Percentiles rank a stretch among this genome's conserved stretches.
These are phyloP conservation scores for Stegostoma tigrinum DNA, from an alignment of 2,113 vertebrate species.

Conservation along the genomic window DNA sequence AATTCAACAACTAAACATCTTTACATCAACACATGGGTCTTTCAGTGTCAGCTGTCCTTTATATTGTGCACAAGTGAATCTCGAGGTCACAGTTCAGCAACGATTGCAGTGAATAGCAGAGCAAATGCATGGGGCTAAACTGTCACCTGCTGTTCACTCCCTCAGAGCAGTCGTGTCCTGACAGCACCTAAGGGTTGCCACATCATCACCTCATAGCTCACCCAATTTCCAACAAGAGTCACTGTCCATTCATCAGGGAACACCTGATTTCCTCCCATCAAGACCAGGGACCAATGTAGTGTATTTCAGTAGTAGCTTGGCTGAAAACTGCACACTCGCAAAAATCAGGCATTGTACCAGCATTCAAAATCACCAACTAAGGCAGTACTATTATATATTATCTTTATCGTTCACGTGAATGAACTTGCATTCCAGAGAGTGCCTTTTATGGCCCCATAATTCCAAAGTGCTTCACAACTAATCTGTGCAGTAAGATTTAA, in stretches of 20 bases:
- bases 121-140: neutral
- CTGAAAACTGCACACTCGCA: neutral
- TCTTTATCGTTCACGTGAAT: neutral
- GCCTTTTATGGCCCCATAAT: neutral
- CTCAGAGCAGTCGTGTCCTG: too few species aligned
- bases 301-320: neutral
- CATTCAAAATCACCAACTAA: neutral
- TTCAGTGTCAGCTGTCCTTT: neutral
- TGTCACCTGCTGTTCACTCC: too few species aligned
- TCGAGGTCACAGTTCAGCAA: neutral
- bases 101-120: neutral
- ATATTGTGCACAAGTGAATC: neutral
- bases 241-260: neutral
- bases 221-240: neutral
- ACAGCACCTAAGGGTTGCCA: neutral
- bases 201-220: neutral
- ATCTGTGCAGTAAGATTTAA: neutral
- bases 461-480: neutral
- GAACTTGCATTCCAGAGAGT: neutral
- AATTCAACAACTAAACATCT: neutral
- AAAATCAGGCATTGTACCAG: neutral
- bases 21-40: neutral
- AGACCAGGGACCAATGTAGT: neutral
- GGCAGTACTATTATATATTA: neutral
- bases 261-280: neutral